These are phyloP conservation scores for Catostylus mosaicus DNA, from an alignment of 30 jellyfish, hydroid and myxozoan species.

Conservation along the genomic window DNA sequence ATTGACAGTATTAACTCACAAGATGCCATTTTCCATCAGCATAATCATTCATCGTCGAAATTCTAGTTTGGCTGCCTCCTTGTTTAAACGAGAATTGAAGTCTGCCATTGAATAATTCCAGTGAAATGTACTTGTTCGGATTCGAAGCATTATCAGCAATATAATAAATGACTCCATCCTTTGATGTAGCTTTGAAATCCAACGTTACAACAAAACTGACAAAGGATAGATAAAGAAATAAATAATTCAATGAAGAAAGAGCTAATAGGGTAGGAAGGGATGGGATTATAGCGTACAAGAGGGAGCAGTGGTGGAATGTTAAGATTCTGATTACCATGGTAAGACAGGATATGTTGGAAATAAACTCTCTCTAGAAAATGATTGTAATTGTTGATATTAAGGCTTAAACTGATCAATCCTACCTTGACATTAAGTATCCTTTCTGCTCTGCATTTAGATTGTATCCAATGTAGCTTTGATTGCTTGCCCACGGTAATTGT, in stretches of 20 bases:
- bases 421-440: slow-evolving; percentile 73
- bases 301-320: no score
- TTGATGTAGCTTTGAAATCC: slow-evolving; percentile 81
- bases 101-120: slow-evolving; percentile 83
- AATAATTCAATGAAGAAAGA: no score
- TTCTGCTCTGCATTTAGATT: slow-evolving; percentile 60
- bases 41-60: slow-evolving; percentile 72
- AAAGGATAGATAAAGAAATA: not conserved
- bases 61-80: slow-evolving; percentile 46
- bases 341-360: not conserved
- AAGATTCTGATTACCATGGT: no score
- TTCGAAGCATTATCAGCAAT: slow-evolving; percentile 76
- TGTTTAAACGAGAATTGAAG: slow-evolving; percentile 64
- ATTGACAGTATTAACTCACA: slow-evolving; percentile 49
- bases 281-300: no score
- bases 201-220: slow-evolving; percentile 86
- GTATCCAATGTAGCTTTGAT: slow-evolving; percentile 83
- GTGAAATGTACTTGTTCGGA: slow-evolving; percentile 78
- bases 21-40: slow-evolving; percentile 85
- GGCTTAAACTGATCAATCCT: not conserved
- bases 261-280: no score
- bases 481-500: slow-evolving; percentile 80
- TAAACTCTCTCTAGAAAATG: not conserved
- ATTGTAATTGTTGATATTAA: not conserved
- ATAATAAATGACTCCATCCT: slow-evolving; percentile 88